These are phyloP conservation scores for Epinephelus awoara DNA, from an alignment of 2,797 vertebrate genomes.

Conservation along the genomic window DNA sequence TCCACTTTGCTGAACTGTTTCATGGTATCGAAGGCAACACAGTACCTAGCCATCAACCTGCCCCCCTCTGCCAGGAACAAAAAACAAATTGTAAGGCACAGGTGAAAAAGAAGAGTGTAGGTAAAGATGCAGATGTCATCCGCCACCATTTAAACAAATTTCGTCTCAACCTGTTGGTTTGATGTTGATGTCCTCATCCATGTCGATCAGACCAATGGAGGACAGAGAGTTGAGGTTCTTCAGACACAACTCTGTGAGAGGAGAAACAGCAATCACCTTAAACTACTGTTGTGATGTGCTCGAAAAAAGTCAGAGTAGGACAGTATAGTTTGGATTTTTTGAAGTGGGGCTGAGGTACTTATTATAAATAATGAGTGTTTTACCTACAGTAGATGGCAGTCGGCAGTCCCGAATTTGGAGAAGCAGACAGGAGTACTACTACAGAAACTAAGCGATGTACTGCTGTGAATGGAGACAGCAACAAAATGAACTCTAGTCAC, in stretches of 20 bases:
- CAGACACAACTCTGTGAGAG: slow-evolving; percentile 92
- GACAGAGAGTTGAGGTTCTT: slow-evolving; percentile 96
- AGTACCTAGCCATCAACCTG: slow-evolving; percentile 95
- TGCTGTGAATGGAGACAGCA: too few species aligned
- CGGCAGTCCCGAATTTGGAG: too few species aligned
- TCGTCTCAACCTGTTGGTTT: slow-evolving; percentile 91
- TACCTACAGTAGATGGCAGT: too few species aligned
- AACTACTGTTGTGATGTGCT: background rate
- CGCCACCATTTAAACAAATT: background rate
- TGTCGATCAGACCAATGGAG: slow-evolving; percentile 91
- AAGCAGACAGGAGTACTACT: too few species aligned
- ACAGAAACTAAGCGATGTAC: too few species aligned
- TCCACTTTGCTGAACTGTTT: slow-evolving; percentile 90
- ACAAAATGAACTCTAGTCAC: too few species aligned
- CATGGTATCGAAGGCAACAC: slow-evolving; percentile 96
- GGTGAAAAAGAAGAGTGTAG: background rate
- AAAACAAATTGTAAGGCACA: background rate
- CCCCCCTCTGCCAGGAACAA: slow-evolving; percentile 87
- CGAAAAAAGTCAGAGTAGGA: background rate
- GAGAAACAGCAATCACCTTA: background rate
- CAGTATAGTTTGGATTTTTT: background rate
- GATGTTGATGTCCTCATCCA: slow-evolving; percentile 95
- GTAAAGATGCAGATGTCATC: background rate
- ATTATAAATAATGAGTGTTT: too few species aligned
- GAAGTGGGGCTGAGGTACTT: too few species aligned